These are phyloP conservation scores for Euzophera pinguis DNA, from an alignment of 2,888 invertebrate species.

Conservation along the genomic window DNA sequence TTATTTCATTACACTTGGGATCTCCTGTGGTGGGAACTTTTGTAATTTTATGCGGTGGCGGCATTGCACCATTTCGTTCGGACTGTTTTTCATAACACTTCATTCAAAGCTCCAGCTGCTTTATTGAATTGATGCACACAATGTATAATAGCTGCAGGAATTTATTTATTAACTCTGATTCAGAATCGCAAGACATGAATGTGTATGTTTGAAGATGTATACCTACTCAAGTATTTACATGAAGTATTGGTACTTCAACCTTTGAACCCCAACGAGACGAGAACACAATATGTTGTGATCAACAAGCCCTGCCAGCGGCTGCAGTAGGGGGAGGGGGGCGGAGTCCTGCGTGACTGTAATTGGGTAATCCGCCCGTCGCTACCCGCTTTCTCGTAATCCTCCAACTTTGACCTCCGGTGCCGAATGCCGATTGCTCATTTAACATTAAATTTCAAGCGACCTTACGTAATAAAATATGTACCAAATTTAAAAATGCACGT, in stretches of 20 bases:
- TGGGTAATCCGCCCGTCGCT: neutral
- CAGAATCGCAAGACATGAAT: no score
- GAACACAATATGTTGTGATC: no score
- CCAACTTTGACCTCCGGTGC: constrained; percentile 7
- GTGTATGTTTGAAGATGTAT: no score
- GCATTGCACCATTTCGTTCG: constrained; percentile 1
- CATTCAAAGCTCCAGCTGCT: neutral
- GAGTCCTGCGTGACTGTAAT: constrained; percentile 3
- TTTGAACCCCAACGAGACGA: no score
- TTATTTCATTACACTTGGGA: constrained; percentile 4
- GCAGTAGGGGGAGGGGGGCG: neutral
- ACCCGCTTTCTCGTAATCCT: neutral
- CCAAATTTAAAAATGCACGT: neutral
- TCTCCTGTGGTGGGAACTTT: neutral
- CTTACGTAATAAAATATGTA: neutral
- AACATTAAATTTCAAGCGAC: neutral
- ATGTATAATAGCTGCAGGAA: no score
- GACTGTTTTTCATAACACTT: neutral
- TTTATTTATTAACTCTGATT: no score
- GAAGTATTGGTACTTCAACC: no score
- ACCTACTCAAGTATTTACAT: no score
- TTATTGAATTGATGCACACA: neutral
- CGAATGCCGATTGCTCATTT: constrained; percentile 1
- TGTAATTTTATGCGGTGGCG: neutral
- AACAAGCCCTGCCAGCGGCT: no score